These are phyloP conservation scores for Andrena flavipes DNA, from an alignment of 2,888 invertebrate species.

Conservation along the genomic window DNA sequence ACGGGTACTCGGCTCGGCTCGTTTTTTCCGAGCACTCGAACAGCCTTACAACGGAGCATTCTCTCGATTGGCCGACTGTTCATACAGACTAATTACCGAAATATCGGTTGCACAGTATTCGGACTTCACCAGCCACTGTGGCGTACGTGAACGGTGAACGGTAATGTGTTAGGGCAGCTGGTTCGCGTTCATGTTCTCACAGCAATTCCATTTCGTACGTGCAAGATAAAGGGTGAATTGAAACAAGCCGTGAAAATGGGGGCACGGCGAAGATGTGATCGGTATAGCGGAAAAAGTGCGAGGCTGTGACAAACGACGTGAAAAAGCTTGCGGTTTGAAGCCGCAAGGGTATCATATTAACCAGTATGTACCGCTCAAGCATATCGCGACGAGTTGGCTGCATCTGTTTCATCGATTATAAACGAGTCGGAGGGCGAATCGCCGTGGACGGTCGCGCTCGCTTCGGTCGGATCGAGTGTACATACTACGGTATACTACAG, in stretches of 20 bases:
- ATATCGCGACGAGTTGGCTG: constrained; percentile 1
- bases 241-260: constrained; percentile 28
- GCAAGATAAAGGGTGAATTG: constrained; percentile 3
- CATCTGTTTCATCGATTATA: constrained; percentile 27
- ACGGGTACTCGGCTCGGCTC: too few relatives aligned
- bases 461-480: too few relatives aligned
- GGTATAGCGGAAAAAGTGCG: not conserved
- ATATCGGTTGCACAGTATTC: constrained; percentile 45
- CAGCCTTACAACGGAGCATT: constrained; percentile 28
- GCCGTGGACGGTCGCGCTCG: not conserved
- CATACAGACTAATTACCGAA: constrained; percentile 60
- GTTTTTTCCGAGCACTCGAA: too few relatives aligned
- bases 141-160: constrained; percentile 57
- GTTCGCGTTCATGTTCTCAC: constrained; percentile 4
- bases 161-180: constrained; percentile 53
- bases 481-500: too few relatives aligned
- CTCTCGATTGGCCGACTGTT: constrained; percentile 45
- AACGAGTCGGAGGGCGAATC: constrained; percentile 10
- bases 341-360: not conserved
- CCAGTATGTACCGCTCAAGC: not conserved
- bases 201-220: too few relatives aligned
- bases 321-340: constrained; percentile 4
- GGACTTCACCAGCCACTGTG: constrained; percentile 15
- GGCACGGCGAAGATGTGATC: not conserved
- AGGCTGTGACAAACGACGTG: not conserved